Evolutionary conservation across 2,888 invertebrate species (phyloP), one percentile per base, ranked within the genome.

Genomic region (Tromatobia lineatoria): DNA sequence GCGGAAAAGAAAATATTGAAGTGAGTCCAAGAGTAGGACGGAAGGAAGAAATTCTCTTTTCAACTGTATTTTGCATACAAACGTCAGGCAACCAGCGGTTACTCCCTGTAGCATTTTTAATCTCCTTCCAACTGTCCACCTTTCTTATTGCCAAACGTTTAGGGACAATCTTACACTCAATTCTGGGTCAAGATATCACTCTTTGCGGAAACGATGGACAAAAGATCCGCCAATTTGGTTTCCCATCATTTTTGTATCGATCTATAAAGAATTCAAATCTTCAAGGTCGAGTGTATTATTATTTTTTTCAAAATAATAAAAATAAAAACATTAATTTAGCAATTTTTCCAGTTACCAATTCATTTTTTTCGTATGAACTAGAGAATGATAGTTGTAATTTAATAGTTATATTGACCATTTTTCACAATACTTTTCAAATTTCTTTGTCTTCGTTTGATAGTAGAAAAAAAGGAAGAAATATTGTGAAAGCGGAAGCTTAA

Each of bases 101-200:
- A 57, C 20, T 45, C 45, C 42, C 66, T 69, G 59, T 77, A 50
- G 47, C 57, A 47, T 59, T 77, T 13, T 59, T 59, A 59, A 66
- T 29, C 54, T 18, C 66, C 15, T 47, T 47, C 64, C 38, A 29
- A 29, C 18, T 15, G 13, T 15, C 8, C 20, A 59, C 8, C 67
- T 34, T 69, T 50, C 59, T 45, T 47, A 34, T 20, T 47, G 20
- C 10, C 57, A 4, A 18, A 18, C 38, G 10, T 23, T 52, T 50
- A n/a, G 1, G 20, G 3, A 29, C 38, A 59, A 8, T n/a, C 13
- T 45, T 23, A 20, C 45, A 23, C 38, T 38, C 38, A 34, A 59
- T 69, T 77, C 45, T 77, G 59, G 77, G 77, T 77, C 77, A 77
- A 34, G 67, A 69, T 69, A 69, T 69, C 67, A 76, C 25, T 59